Conservation (phyloP, 30 jellyfish, hydroid and myxozoan genomes). For the Aurelia sp. region DNA sequence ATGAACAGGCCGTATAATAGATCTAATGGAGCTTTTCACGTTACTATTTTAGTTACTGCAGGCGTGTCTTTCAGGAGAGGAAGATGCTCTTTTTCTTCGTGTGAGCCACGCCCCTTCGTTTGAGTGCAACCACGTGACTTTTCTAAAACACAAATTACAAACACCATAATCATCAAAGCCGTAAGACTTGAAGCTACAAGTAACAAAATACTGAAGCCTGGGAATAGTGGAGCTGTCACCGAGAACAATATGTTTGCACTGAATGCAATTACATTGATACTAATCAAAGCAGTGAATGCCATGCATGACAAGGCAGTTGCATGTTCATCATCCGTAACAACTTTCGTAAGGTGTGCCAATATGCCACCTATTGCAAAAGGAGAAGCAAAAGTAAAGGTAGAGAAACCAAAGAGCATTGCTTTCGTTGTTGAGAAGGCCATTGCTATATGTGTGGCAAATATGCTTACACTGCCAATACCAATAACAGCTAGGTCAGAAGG, state of each 20-base stretch:
- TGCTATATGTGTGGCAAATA: conserved; percentile 32
- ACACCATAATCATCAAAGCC: background rate
- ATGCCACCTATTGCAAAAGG: conserved; percentile 51
- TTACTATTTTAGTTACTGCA: too few species aligned
- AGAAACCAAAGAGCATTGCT: conserved; percentile 4
- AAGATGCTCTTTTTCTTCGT: too few species aligned
- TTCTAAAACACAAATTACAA: too few species aligned
- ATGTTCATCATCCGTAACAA: conserved; percentile 38
- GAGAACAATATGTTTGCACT: conserved; percentile 41
- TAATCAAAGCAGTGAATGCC: conserved; percentile 39
- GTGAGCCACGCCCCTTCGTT: too few species aligned
- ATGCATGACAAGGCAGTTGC: conserved; percentile 61
- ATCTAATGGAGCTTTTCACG: too few species aligned
- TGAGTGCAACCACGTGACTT: too few species aligned
- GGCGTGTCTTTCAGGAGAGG: too few species aligned
- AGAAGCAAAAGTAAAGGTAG: conserved; percentile 32
- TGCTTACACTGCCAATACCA: conserved; percentile 43
- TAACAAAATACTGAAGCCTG: conserved; percentile 50
- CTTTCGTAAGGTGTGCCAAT: conserved; percentile 47
- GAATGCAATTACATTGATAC: conserved; percentile 25
- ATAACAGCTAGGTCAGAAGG: conserved; percentile 37
- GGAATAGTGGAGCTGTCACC: conserved; percentile 42
- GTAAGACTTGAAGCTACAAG: conserved; percentile 12
- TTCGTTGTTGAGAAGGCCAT: conserved; percentile 20
- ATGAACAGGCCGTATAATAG: too few species aligned